phyloP scores from a whole-genome alignment of 64 coral and sea anemone genomes.

The Orbicella faveolata region DNA sequence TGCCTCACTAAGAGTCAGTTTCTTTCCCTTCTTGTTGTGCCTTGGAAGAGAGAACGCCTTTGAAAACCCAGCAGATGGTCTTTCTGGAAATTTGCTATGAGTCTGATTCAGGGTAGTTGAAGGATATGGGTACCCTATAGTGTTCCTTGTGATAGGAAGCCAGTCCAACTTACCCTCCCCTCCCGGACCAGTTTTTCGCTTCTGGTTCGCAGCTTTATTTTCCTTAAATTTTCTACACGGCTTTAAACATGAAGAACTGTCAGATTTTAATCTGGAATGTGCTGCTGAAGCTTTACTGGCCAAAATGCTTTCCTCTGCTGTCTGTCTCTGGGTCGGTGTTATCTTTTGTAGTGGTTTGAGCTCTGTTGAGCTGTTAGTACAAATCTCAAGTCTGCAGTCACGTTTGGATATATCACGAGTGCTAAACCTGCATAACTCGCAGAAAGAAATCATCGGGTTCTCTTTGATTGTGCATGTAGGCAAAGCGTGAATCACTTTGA shows the following conservation, averaged over 20 bases:
- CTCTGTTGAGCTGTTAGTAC: conserved; percentile 31
- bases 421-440: conserved; percentile 49
- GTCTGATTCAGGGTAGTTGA: background rate
- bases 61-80: conserved; percentile 20
- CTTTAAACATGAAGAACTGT: conserved; percentile 42
- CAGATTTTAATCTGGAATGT: conserved; percentile 33
- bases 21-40: conserved; percentile 60
- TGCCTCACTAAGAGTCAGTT: conserved; percentile 81
- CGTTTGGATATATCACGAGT: conserved; percentile 14
- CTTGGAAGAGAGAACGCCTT: conserved; percentile 62
- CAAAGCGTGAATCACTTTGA: conserved; percentile 62
- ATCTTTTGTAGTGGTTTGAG: conserved; percentile 83
- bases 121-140: conserved; percentile 66
- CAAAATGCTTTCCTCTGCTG: conserved; percentile 66
- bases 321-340: conserved; percentile 70
- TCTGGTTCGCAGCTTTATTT: conserved; percentile 38
- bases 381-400: background rate
- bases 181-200: conserved; percentile 12
- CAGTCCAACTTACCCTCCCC: conserved; percentile 66
- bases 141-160: conserved; percentile 78
- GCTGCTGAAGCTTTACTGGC: conserved; percentile 42
- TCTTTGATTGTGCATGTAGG: conserved; percentile 2
- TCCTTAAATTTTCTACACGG: conserved; percentile 44
- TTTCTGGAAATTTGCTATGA: conserved; percentile 39
- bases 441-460: conserved; percentile 18